phyloP scores from a whole-genome alignment of 2,888 invertebrate genomes.

The Rutpela maculata region DNA sequence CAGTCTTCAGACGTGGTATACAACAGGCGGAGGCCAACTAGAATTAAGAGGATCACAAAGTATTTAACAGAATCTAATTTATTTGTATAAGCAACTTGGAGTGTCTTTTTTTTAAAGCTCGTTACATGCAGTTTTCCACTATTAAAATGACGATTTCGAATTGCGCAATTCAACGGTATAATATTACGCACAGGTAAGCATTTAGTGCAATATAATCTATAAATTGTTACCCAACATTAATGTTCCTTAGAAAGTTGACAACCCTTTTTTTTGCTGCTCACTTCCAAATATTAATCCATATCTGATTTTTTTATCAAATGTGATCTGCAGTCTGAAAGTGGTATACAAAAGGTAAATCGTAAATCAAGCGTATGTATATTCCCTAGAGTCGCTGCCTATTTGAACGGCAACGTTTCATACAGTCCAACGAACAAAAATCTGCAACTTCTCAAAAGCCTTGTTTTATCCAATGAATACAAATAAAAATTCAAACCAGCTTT shows the following conservation, averaged over 20 bases:
- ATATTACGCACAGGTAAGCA: too few relatives aligned
- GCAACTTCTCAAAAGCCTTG: conserved; percentile 30
- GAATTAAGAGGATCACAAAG: too few relatives aligned
- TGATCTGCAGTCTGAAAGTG: conserved; percentile 48
- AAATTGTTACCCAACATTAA: not conserved
- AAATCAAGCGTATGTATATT: conserved; percentile 57
- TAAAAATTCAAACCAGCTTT: conserved; percentile 40
- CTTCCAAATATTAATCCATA: conserved; percentile 14
- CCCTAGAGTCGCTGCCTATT: conserved; percentile 43
- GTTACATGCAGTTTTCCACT: too few relatives aligned
- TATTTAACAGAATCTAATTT: too few relatives aligned
- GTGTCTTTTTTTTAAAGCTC: too few relatives aligned
- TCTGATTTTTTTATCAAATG: conserved; percentile 14
- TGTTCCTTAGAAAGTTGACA: too few relatives aligned
- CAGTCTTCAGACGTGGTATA: too few relatives aligned
- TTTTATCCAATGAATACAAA: conserved; percentile 36
- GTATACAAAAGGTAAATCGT: conserved; percentile 52
- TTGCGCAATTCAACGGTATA: too few relatives aligned
- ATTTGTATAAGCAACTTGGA: too few relatives aligned
- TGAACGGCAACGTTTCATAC: conserved; percentile 40
- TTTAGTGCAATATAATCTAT: too few relatives aligned
- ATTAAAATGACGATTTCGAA: too few relatives aligned
- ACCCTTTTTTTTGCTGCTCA: not conserved
- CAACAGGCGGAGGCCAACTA: too few relatives aligned
- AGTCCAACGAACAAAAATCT: conserved; percentile 44